Evolutionary conservation across 1,140 invertebrate genomes (phyloP).

Genomic region (Aphaenogaster floridana): DNA sequence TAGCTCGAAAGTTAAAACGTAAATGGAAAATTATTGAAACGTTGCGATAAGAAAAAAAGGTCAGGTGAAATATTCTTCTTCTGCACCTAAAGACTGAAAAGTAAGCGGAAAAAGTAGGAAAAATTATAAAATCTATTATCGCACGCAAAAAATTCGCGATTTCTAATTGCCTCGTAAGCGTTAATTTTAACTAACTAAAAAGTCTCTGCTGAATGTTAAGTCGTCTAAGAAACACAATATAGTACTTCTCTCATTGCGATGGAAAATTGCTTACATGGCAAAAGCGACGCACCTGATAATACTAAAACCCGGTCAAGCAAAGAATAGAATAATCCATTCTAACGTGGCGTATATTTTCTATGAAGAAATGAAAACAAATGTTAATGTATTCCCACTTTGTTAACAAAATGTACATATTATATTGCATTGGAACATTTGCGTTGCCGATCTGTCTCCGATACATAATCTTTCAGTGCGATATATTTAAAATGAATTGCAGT

Average conservation of each 20-base stretch:
- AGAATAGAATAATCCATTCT: slow-evolving; percentile 18
- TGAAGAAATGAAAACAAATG: slow-evolving; percentile 30
- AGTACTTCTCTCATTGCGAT: slow-evolving; percentile 17
- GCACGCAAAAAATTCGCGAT: neutral
- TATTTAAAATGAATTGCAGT: neutral
- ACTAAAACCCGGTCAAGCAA: neutral
- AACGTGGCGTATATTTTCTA: neutral
- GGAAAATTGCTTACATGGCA: slow-evolving; percentile 10
- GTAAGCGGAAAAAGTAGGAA: neutral
- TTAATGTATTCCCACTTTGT: slow-evolving; percentile 14
- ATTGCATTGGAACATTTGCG: neutral
- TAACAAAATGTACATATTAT: slow-evolving; percentile 28
- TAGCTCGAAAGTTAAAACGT: neutral
- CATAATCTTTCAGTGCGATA: neutral
- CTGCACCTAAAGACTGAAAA: neutral
- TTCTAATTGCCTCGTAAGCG: neutral
- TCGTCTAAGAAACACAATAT: neutral
- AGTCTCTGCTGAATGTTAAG: slow-evolving; percentile 5
- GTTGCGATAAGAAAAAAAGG: neutral
- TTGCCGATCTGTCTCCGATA: slow-evolving; percentile 5
- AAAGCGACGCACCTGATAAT: neutral
- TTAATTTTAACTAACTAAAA: slow-evolving; percentile 13
- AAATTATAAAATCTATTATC: neutral
- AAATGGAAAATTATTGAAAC: neutral
- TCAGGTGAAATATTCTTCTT: neutral